Base-by-base conservation (phyloP, 2,888 invertebrate genomes). In the Plutella xylostella region DNA sequence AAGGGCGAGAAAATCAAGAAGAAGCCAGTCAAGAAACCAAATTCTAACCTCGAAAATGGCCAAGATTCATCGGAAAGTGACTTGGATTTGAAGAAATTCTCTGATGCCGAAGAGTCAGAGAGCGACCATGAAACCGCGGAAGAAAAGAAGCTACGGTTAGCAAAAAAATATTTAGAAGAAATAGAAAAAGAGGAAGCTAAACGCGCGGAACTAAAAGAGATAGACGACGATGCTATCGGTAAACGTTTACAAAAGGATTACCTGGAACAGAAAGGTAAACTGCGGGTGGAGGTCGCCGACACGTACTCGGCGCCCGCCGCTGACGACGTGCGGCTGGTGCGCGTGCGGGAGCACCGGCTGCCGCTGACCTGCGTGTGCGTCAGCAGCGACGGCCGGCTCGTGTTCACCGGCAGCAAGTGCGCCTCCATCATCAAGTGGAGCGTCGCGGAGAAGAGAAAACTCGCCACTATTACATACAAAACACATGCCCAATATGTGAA, bases 351-450 rank as follows among this genome's bases (percentile, higher is more conserved):
- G 54, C 96, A 97, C 58, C 88, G 89, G 55, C 77, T 90, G 44
- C 83, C 93, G 0, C 74, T 96, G 9, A 97, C 97, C 1, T 92
- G 94, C 65, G 65, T 96, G 12, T 92, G 92, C 55, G 68, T 97
- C 4, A 90, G 92, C 21, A 82, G 83, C 46, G 92, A 96, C 72
- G 88, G 89, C 39, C 85, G 87, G 56, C 88, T 79, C 57, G 79
- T 93, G 1, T 97, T 89, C 71, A 90, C 92, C 20, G 96, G 93
- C 0, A 94, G 94, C 46, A 97, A 97, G 83, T 94, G 96, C 69
- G 91, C 94, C 39, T 86, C 88, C 40, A 86, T 98, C 44, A 89
- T 96, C 14, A 97, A 97, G 85, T 98, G 96, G 92, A 87, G 87
- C 20, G 63, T 92, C 39, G 74, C 78, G 50, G 86, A 87, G n/a